Evolutionary conservation across 2,113 vertebrate genomes (phyloP).

Genomic region (Tympanuchus pallidicinctus): DNA sequence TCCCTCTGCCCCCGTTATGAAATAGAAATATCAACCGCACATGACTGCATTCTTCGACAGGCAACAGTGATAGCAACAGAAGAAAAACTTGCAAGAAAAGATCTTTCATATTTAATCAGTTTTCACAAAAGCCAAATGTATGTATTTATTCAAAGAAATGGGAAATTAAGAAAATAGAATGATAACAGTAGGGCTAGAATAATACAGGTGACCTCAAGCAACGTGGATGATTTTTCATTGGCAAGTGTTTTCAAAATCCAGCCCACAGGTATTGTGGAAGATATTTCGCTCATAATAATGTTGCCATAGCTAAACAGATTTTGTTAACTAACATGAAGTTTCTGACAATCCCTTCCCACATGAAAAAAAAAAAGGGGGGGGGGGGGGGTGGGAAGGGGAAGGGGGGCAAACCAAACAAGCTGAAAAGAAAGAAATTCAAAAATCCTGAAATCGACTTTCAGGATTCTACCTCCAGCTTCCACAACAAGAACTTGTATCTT

Average conservation of each 20-base stretch:
- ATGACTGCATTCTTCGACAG: not conserved
- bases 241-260: not conserved
- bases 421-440: not conserved
- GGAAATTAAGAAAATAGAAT: not conserved
- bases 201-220: not conserved
- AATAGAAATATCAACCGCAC: conserved; percentile 19
- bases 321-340: not conserved
- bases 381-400: too few relatives aligned
- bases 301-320: not conserved
- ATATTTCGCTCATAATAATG: not conserved
- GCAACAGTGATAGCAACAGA: not conserved
- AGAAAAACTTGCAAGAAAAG: not conserved
- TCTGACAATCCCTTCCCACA: not conserved
- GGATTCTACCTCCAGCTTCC: conserved; percentile 89
- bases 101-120: not conserved
- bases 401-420: not conserved
- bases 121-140: not conserved
- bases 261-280: not conserved
- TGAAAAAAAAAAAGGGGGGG: too few relatives aligned
- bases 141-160: not conserved
- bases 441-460: not conserved
- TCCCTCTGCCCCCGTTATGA: not conserved
- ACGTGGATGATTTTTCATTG: not conserved
- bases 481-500: conserved; percentile 93
- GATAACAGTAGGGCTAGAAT: not conserved